Evolutionary conservation across 2,888 invertebrate species (phyloP), one percentile per base, ranked within the genome.

Genomic region (Phengaris arion): DNA sequence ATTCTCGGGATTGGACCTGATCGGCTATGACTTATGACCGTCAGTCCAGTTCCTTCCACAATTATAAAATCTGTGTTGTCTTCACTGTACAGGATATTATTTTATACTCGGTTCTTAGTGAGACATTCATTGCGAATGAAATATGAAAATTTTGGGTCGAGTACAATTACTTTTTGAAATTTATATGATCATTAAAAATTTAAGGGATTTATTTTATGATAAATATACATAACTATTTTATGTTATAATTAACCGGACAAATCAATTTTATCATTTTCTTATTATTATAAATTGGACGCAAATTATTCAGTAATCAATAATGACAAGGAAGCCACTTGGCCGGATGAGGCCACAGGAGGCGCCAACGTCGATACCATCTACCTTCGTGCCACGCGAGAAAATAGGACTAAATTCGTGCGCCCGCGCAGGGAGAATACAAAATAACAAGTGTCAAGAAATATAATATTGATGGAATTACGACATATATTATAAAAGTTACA

Each of bases 281-380:
- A 52, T 52, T 15, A 2, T 59, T 15, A 22, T 15, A 59, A 59
- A 59, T 59, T 59, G n/a, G 15, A 59, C n/a, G 2, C 54, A 72
- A 72, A 52, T 52, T 13, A 54, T 72, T 72, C 8, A 52, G 87
- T 89, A 90, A 91, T 91, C 88, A 88, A 85, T 72, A 52, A 87
- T 89, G 87, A 86, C 89, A 13, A 92, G 91, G 92, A 92, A 92
- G 89, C 86, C 86, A 79, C 81, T 76, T 78, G 83, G 84, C 90
- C 92, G 91, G 92, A 92, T 88, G 85, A 83, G 86, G 82, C 86
- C 87, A 85, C 85, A 85, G 86, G 80, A 82, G 87, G 87, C 89
- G 89, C 87, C 89, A 83, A 83, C 78, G 79, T 79, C 87, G 90
- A 91, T 91, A 87, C 87, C 87, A 91, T 91, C 90, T 81, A 81